These are phyloP conservation scores for Fratercula arctica DNA, from an alignment of 2,797 vertebrate genomes.

Conservation along the genomic window DNA sequence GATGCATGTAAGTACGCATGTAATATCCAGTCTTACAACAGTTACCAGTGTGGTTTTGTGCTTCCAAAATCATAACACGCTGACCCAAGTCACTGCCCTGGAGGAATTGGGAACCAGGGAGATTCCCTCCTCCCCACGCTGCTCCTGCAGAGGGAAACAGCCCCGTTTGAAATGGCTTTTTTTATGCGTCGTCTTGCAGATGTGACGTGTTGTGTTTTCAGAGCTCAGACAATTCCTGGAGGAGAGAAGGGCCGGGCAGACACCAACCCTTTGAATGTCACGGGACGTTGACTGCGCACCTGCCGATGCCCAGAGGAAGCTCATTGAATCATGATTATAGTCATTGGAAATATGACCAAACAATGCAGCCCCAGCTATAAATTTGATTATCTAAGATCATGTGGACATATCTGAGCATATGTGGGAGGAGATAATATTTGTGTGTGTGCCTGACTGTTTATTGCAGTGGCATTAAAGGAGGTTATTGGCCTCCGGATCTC, in stretches of 20 bases:
- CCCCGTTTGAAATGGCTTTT: not conserved
- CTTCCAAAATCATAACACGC: not conserved
- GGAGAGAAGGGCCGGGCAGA: conserved; percentile 46
- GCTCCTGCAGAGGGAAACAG: not conserved
- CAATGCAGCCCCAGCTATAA: conserved; percentile 64
- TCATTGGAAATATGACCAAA: conserved; percentile 74
- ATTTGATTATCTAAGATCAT: conserved; percentile 62
- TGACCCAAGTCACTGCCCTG: not conserved
- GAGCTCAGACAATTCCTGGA: not conserved
- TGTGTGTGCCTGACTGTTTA: not conserved
- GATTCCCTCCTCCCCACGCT: fast-evolving
- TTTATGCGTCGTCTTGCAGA: fast-evolving
- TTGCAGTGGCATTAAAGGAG: not conserved
- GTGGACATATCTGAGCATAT: conserved; percentile 52
- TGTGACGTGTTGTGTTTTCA: not conserved
- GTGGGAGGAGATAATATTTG: not conserved
- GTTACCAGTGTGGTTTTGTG: not conserved
- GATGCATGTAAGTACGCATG: not conserved
- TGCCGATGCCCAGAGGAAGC: conserved; percentile 72
- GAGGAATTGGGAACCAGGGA: not conserved
- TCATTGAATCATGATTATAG: conserved; percentile 76
- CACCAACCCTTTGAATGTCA: conserved; percentile 68
- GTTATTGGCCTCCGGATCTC: not conserved
- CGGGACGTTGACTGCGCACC: conserved; percentile 70
- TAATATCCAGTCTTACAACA: not conserved